Percentiles rank a stretch among this genome's conserved stretches.
Evolutionary conservation across 2,113 vertebrate species (phyloP).

Genomic region (Hyaena hyaena): DNA sequence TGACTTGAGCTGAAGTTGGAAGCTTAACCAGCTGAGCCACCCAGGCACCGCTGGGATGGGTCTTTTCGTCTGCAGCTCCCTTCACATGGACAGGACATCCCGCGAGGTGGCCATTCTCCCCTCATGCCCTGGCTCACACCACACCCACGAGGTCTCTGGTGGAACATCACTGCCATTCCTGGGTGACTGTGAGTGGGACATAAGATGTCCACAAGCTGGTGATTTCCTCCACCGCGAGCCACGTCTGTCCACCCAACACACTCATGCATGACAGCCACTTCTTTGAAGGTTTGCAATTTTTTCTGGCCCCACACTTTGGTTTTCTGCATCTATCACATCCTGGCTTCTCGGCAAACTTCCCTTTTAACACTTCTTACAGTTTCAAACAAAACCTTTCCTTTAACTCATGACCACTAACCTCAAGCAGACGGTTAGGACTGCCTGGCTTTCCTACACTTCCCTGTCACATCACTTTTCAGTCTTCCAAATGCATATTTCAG

Average conservation of each 20-base stretch:
- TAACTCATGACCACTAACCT: background rate
- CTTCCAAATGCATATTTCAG: background rate
- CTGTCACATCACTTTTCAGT: background rate
- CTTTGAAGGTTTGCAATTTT: background rate
- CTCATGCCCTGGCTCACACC: background rate
- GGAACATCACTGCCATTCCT: background rate
- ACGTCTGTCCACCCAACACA: background rate
- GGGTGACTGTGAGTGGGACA: background rate
- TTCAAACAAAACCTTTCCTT: background rate
- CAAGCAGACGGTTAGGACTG: background rate
- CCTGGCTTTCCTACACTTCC: background rate
- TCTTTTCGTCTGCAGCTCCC: background rate
- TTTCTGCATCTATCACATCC: background rate
- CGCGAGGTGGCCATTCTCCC: background rate
- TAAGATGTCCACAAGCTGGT: background rate
- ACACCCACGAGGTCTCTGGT: background rate
- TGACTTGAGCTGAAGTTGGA: too few species aligned
- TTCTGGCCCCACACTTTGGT: too few species aligned
- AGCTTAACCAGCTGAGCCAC: too few species aligned
- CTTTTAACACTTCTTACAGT: background rate
- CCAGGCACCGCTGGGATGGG: background rate
- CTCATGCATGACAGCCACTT: accelerated
- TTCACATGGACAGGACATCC: too few species aligned
- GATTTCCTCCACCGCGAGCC: background rate
- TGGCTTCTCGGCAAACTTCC: background rate